phyloP scores from a whole-genome alignment of 1,140 invertebrate species.

The Octopus sinensis region DNA sequence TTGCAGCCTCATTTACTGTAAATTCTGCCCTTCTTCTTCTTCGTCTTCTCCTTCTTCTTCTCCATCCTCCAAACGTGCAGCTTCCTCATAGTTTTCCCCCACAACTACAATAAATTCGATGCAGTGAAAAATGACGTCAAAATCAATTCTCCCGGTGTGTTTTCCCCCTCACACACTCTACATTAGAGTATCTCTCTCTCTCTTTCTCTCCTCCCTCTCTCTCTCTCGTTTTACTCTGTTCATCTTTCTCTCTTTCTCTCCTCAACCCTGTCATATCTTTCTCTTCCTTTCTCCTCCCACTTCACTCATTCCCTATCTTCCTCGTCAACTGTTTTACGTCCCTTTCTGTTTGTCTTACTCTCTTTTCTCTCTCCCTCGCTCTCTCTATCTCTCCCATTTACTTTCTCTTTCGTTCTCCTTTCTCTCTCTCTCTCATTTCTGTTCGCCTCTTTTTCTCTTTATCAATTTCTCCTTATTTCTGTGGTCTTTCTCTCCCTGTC shows the following conservation, averaged over 20 bases:
- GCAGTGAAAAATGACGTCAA: not conserved
- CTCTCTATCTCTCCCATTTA: not conserved
- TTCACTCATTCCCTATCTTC: not conserved
- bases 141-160: not conserved
- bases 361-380: not conserved
- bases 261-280: not conserved
- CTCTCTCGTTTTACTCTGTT: not conserved
- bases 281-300: not conserved
- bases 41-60: not conserved
- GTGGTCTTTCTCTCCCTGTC: conserved; percentile 10
- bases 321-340: not conserved
- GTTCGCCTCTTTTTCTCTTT: conserved; percentile 19
- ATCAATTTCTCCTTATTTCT: not conserved
- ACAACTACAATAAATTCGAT: not conserved
- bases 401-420: not conserved
- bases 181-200: no score
- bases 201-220: not conserved
- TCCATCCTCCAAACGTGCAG: not conserved
- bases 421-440: conserved; percentile 8
- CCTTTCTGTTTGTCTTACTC: not conserved
- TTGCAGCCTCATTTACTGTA: no score
- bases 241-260: no score
- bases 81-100: not conserved
- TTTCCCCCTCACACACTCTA: not conserved
- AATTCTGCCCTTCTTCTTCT: not conserved